Evolutionary conservation across 2,888 invertebrate species (phyloP).

Genomic region (Limnephilus auricula): DNA sequence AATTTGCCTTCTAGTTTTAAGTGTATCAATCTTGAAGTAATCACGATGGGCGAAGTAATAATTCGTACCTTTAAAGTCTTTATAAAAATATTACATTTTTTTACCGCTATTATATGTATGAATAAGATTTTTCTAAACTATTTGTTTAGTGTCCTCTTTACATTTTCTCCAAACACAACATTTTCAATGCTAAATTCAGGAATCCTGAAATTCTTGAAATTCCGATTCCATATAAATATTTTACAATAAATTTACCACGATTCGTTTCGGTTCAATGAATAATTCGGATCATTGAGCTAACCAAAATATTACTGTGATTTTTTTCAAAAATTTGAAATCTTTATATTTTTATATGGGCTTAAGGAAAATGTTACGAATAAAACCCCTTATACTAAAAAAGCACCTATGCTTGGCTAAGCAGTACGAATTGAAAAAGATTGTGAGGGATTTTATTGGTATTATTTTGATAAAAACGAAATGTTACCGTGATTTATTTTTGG

Average conservation of each 20-base stretch:
- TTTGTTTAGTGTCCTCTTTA: too few species aligned
- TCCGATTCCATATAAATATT: background rate
- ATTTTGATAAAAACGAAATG: too few species aligned
- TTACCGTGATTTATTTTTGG: too few species aligned
- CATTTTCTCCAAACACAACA: background rate
- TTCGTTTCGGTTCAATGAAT: background rate
- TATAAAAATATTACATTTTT: too few species aligned
- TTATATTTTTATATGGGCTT: background rate
- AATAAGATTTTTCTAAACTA: too few species aligned
- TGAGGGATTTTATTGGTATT: background rate
- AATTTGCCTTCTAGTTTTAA: too few species aligned
- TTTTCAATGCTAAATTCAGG: background rate
- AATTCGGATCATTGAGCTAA: background rate
- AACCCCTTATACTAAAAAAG: background rate
- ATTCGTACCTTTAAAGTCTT: too few species aligned
- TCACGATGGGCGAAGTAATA: too few species aligned
- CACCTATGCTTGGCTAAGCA: background rate
- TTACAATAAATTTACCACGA: background rate
- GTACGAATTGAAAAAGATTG: background rate
- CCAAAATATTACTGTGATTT: background rate
- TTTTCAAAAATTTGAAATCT: background rate
- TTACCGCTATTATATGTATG: too few species aligned
- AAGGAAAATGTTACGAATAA: background rate
- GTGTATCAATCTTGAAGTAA: too few species aligned
- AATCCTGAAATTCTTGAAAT: background rate